phyloP scores from a whole-genome alignment of 2,797 vertebrate genomes.

The Enteromius afrohamiltoni region DNA sequence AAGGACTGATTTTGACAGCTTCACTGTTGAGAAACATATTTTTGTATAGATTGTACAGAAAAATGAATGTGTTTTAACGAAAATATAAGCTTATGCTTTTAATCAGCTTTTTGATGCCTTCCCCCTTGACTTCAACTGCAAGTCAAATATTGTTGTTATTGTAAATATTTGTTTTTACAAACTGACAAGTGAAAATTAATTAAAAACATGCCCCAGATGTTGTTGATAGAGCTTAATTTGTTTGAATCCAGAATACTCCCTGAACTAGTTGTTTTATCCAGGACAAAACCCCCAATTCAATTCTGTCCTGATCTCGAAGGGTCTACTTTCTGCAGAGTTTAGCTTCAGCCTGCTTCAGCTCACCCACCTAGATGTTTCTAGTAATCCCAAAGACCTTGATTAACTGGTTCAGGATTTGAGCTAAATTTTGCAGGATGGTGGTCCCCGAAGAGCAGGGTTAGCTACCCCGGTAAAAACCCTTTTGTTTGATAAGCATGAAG shows the following conservation, averaged over 20 bases:
- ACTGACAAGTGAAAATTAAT: background rate
- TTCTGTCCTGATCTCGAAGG: background rate
- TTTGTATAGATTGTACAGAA: background rate
- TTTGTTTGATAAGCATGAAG: background rate
- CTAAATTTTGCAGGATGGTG: background rate
- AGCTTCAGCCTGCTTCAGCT: background rate
- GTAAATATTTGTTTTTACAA: background rate
- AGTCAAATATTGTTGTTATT: background rate
- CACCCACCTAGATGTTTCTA: background rate
- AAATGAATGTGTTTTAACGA: background rate
- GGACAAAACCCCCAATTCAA: background rate
- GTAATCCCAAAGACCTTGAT: background rate
- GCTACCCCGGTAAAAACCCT: background rate
- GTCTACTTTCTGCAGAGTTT: background rate
- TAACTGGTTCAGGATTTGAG: background rate
- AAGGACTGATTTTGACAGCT: background rate
- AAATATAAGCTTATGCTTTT: background rate
- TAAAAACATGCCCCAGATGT: conserved; percentile 4
- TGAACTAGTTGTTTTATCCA: background rate
- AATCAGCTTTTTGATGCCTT: background rate
- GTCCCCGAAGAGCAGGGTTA: background rate
- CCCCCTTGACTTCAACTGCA: background rate
- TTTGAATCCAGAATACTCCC: background rate
- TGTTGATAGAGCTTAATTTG: background rate
- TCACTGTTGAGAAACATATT: background rate